Evolutionary conservation across 1,140 invertebrate genomes (phyloP), one percentile per base, ranked within the genome.

Genomic region (Zelostemma sp.): DNA sequence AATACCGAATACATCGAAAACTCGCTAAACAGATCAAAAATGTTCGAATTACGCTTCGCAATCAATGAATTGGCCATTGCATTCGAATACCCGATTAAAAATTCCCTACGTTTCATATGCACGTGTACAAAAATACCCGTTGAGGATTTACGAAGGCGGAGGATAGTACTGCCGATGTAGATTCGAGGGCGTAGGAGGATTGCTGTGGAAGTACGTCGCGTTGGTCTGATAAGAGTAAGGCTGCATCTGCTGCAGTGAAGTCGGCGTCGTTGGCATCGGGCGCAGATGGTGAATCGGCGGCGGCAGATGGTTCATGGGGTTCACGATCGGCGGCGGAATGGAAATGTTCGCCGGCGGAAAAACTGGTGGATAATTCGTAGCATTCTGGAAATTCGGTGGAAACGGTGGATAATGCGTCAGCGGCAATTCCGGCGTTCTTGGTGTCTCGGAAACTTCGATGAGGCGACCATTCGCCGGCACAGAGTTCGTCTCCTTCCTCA

Each of bases 261-360:
- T 56, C 1, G 72, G 58, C 1, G 82, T 75, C 33, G 75, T 55
- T 25, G 80, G 76, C 33, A 80, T 64, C 18, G 79, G 65, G 14
- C 83, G 68, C 35, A 84, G 77, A 25, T 77, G 77, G 46, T 83
- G 82, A 51, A 83, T 81, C 4, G 79, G 65, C 35, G 83, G 76
- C 4, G 80, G 81, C 21, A 85, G 82, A 45, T 85, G 84, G 63
- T 83, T 85, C 54, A 85, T 74, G 12, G 80, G 51, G 43, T 80
- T 83, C 1, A 85, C 78, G 11, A 81, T 75, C 3, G 84, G 83
- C 1, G 83, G 84, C 6, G 84, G 83, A 45, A 85, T 77, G 1
- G 78, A 69, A 19, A 84, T 78, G 55, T 84, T 85, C 6, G 80
- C 54, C 9, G 80, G 81, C 38, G 82, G 80, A 70, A 85, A 85